Evolutionary conservation across 2,113 vertebrate genomes (phyloP).

Genomic region (Myodes glareolus): DNA sequence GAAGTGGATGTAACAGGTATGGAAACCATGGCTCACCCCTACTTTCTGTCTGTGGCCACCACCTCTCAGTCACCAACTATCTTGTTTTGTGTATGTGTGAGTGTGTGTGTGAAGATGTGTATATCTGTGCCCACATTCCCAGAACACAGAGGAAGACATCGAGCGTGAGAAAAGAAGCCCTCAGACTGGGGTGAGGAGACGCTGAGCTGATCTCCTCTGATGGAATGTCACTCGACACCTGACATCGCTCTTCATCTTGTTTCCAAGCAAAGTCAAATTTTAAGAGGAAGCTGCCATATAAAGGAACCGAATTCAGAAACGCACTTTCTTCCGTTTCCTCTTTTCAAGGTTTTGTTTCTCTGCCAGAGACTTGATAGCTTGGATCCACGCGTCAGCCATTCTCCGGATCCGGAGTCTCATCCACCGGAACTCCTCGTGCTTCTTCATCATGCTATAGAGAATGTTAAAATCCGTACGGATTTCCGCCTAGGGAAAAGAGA

Average conservation of each 20-base stretch:
- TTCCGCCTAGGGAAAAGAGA: constrained; percentile 88
- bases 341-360: constrained; percentile 94
- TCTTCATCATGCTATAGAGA: constrained; percentile 96
- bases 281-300: constrained; percentile 52
- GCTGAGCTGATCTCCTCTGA: neutral
- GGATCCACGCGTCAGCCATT: constrained; percentile 97
- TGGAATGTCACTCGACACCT: neutral
- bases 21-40: neutral
- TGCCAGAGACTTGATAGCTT: constrained; percentile 94
- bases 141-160: neutral
- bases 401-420: constrained; percentile 97
- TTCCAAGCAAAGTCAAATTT: constrained; percentile 53
- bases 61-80: no score
- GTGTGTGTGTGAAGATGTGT: neutral
- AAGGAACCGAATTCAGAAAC: constrained; percentile 47
- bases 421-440: constrained; percentile 97
- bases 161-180: neutral
- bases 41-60: no score
- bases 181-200: neutral
- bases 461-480: constrained; percentile 94
- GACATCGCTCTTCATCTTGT: constrained; percentile 51
- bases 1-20: neutral
- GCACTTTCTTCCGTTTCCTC: constrained; percentile 95
- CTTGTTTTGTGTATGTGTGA: neutral
- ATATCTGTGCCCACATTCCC: neutral